Conservation (phyloP, 2,888 invertebrate genomes). For the Acleris laterana region DNA sequence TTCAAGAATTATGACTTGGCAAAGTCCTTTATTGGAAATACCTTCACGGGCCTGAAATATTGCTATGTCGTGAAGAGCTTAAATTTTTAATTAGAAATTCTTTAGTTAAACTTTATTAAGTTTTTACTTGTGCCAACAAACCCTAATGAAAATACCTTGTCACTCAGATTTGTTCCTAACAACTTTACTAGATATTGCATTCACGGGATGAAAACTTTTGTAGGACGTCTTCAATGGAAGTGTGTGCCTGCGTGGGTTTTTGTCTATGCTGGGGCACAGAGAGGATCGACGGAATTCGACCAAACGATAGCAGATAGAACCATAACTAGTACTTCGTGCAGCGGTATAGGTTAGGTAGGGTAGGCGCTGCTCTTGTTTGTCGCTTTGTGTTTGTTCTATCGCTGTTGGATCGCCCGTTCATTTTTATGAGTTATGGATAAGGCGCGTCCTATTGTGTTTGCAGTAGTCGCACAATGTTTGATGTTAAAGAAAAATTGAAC, state of each 20-base stretch:
- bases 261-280: neutral
- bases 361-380: constrained; percentile 55
- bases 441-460: constrained; percentile 69
- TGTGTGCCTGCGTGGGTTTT: neutral
- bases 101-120: constrained; percentile 82
- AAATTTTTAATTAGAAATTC: constrained; percentile 84
- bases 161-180: constrained; percentile 50
- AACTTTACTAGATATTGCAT: constrained; percentile 5
- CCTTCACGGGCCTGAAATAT: constrained; percentile 83
- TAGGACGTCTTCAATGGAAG: constrained; percentile 1
- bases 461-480: constrained; percentile 64
- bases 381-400: constrained; percentile 61
- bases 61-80: constrained; percentile 83
- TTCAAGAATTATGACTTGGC: constrained; percentile 85
- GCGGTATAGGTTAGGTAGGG: constrained; percentile 30
- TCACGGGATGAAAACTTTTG: neutral
- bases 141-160: constrained; percentile 80
- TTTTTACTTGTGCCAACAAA: constrained; percentile 79
- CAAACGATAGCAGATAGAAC: constrained; percentile 4
- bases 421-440: constrained; percentile 81
- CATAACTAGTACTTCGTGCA: constrained; percentile 1
- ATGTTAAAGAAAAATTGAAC: constrained; percentile 44
- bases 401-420: constrained; percentile 69
- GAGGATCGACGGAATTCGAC: neutral
- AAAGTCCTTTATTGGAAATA: constrained; percentile 85